A percentile compares a stretch with the other conserved stretches of the same genome.
Evolutionary conservation across 2,888 invertebrate genomes (phyloP).

Genomic region (Morpho helenor): DNA sequence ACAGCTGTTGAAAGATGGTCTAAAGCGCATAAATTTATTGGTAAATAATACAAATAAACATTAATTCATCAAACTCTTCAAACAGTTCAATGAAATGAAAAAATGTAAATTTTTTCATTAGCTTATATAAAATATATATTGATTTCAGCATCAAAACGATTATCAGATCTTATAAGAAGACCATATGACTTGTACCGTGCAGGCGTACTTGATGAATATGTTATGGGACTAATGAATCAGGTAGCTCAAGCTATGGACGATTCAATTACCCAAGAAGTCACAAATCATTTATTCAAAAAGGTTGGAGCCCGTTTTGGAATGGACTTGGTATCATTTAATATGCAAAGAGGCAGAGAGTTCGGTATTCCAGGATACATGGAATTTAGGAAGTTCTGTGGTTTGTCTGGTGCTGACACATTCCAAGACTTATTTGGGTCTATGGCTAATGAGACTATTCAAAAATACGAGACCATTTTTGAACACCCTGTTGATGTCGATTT

Average conservation of each 20-base stretch:
- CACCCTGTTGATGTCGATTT: constrained; percentile 95
- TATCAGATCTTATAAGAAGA: constrained; percentile 92
- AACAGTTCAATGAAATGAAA: no score
- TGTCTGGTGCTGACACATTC: constrained; percentile 87
- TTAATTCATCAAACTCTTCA: no score
- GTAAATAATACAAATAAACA: constrained; percentile 57
- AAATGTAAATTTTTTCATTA: no score
- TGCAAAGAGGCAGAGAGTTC: constrained; percentile 95
- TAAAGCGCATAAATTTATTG: constrained; percentile 95
- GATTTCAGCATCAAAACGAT: constrained; percentile 87
- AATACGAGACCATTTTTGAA: constrained; percentile 91
- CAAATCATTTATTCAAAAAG: constrained; percentile 94
- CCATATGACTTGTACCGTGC: constrained; percentile 95
- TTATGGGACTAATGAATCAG: constrained; percentile 96
- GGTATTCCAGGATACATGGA: constrained; percentile 96
- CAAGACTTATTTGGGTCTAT: constrained; percentile 91
- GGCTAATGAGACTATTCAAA: constrained; percentile 91
- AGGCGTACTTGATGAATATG: constrained; percentile 93
- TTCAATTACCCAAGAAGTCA: constrained; percentile 93
- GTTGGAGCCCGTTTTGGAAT: constrained; percentile 88
- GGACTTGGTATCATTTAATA: constrained; percentile 95
- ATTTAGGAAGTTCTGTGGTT: constrained; percentile 93
- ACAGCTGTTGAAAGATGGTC: constrained; percentile 96
- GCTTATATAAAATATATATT: not conserved
- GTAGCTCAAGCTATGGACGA: constrained; percentile 97